Evolutionary conservation across 2,113 vertebrate species (phyloP).

Genomic region (Rhinichthys klamathensis): DNA sequence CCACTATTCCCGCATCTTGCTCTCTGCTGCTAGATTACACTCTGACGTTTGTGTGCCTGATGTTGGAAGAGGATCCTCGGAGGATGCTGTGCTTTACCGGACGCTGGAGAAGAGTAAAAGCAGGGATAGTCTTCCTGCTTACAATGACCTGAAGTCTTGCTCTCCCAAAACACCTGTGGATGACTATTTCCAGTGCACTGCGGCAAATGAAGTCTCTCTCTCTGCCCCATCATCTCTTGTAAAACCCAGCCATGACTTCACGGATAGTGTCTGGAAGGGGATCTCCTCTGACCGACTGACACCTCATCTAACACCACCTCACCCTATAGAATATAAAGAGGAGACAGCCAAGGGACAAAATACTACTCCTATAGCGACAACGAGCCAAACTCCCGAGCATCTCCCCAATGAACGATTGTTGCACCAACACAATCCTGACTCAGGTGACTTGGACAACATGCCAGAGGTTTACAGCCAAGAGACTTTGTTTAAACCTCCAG

Average conservation of each 20-base stretch:
- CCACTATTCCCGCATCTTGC: constrained; percentile 83
- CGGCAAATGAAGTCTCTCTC: constrained; percentile 86
- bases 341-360: constrained; percentile 78
- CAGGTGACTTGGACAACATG: constrained; percentile 87
- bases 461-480: constrained; percentile 97
- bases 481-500: constrained; percentile 91
- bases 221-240: constrained; percentile 83
- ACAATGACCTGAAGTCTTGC: constrained; percentile 80
- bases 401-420: constrained; percentile 83
- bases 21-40: constrained; percentile 81
- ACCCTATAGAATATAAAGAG: constrained; percentile 84
- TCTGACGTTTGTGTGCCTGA: constrained; percentile 85
- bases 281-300: constrained; percentile 82
- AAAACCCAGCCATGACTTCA: constrained; percentile 83
- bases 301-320: constrained; percentile 77
- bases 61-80: constrained; percentile 74
- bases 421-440: constrained; percentile 80
- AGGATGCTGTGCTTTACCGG: constrained; percentile 77
- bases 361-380: constrained; percentile 61
- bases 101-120: constrained; percentile 86
- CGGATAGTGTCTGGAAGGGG: constrained; percentile 80
- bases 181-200: constrained; percentile 93
- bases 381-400: constrained; percentile 76
- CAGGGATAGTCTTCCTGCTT: constrained; percentile 82
- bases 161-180: constrained; percentile 84